Conservation (phyloP, 2,888 invertebrate species). For the Thymelicus acteon region DNA sequence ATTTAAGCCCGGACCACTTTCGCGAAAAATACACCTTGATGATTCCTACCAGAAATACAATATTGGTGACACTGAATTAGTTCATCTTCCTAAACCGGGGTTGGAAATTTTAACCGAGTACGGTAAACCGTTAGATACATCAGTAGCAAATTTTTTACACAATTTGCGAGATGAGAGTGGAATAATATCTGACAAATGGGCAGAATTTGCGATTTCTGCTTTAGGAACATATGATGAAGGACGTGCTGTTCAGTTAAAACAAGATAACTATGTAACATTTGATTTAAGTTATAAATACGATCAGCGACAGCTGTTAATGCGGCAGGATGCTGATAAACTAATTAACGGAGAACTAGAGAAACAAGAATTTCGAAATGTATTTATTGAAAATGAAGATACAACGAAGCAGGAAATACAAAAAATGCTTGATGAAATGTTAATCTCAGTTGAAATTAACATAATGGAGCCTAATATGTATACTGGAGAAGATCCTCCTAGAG, state of each 20-base stretch:
- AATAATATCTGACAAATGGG: slow-evolving; percentile 75
- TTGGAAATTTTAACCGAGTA: slow-evolving; percentile 77
- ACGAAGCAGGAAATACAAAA: slow-evolving; percentile 59
- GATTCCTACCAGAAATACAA: slow-evolving; percentile 71
- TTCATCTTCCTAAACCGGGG: slow-evolving; percentile 78
- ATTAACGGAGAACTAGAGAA: slow-evolving; percentile 12
- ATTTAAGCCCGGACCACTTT: slow-evolving; percentile 85
- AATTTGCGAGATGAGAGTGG: slow-evolving; percentile 65
- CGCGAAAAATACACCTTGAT: slow-evolving; percentile 75
- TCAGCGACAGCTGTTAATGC: slow-evolving; percentile 84
- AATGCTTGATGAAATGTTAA: slow-evolving; percentile 82
- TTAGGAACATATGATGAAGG: slow-evolving; percentile 62
- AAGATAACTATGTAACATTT: slow-evolving; percentile 75
- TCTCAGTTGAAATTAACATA: slow-evolving; percentile 86
- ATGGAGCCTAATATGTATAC: slow-evolving; percentile 80
- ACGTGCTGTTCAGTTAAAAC: slow-evolving; percentile 50
- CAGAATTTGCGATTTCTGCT: slow-evolving; percentile 83
- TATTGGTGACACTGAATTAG: slow-evolving; percentile 73
- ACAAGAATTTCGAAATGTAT: neutral
- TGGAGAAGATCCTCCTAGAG: slow-evolving; percentile 60
- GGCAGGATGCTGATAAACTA: slow-evolving; percentile 50
- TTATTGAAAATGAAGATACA: slow-evolving; percentile 30
- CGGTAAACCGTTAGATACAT: slow-evolving; percentile 73
- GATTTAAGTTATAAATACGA: slow-evolving; percentile 84
- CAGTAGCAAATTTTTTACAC: slow-evolving; percentile 70